Percentiles rank a stretch among this genome's conserved stretches.
Evolutionary conservation across 2,113 vertebrate genomes (phyloP).

Genomic region (Gopherus evgoodei): DNA sequence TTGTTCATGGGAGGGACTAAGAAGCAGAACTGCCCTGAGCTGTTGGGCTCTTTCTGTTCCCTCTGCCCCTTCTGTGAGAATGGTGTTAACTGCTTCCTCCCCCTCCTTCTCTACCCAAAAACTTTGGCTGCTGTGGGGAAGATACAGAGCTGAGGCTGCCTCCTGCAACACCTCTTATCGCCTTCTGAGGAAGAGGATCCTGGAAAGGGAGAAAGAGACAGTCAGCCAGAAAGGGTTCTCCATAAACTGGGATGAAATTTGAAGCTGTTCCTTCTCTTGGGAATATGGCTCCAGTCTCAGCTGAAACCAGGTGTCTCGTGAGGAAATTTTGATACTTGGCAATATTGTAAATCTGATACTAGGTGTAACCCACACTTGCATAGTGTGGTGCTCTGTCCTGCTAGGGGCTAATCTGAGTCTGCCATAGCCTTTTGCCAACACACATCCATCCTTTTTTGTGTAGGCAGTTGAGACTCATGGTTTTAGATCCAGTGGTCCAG

Average conservation of each 20-base stretch:
- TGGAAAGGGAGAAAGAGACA: neutral
- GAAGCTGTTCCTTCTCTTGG: neutral
- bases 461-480: neutral
- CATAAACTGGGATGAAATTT: neutral
- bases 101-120: neutral
- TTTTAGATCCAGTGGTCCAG: neutral
- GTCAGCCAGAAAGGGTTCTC: neutral
- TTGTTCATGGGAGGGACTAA: neutral
- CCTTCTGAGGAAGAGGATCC: neutral
- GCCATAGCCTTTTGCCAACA: neutral
- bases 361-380: neutral
- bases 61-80: neutral
- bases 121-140: neutral
- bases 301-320: neutral
- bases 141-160: neutral
- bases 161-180: neutral
- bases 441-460: neutral
- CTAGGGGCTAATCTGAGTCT: neutral
- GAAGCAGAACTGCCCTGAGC: neutral
- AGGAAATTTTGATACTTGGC: neutral
- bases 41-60: neutral
- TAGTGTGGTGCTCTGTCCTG: neutral
- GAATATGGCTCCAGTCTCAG: neutral
- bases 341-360: neutral
- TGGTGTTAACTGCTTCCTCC: rapidly evolving